These are phyloP conservation scores for Chrysopa pallens DNA, from an alignment of 1,140 invertebrate genomes.

Conservation along the genomic window DNA sequence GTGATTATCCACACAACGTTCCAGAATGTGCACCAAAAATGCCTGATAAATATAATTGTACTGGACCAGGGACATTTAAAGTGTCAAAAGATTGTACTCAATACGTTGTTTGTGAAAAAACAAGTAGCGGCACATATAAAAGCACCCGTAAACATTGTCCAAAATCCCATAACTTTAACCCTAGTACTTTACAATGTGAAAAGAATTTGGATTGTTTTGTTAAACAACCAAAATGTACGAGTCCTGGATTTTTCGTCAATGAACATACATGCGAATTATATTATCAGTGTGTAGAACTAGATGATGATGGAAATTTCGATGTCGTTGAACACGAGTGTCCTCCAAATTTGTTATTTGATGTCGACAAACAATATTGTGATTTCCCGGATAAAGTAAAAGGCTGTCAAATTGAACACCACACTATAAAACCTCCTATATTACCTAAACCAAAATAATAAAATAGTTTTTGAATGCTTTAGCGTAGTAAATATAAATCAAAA, in stretches of 20 bases:
- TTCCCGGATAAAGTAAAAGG: background rate
- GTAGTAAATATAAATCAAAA: too few species aligned
- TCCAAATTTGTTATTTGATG: background rate
- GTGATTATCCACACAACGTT: constrained; percentile 8
- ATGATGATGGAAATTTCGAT: background rate
- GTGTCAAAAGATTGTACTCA: constrained; percentile 6
- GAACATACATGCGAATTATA: background rate
- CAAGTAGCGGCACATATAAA: background rate
- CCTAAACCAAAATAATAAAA: too few species aligned
- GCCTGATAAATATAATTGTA: constrained; percentile 3
- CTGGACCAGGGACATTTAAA: constrained; percentile 5
- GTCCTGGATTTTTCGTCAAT: background rate
- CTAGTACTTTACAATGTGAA: background rate
- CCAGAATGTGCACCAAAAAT: constrained; percentile 5
- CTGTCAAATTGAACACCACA: background rate
- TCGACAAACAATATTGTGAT: background rate
- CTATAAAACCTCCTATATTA: too few species aligned
- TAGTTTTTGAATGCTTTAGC: too few species aligned
- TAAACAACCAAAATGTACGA: constrained; percentile 1
- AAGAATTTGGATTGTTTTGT: background rate
- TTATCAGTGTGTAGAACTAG: background rate
- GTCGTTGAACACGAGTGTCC: background rate
- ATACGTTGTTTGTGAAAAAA: constrained; percentile 5
- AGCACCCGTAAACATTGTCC: background rate
- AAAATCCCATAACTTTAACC: constrained; percentile 1